phyloP scores from a whole-genome alignment of 2,888 invertebrate genomes.

The Notocelia uddmanniana region DNA sequence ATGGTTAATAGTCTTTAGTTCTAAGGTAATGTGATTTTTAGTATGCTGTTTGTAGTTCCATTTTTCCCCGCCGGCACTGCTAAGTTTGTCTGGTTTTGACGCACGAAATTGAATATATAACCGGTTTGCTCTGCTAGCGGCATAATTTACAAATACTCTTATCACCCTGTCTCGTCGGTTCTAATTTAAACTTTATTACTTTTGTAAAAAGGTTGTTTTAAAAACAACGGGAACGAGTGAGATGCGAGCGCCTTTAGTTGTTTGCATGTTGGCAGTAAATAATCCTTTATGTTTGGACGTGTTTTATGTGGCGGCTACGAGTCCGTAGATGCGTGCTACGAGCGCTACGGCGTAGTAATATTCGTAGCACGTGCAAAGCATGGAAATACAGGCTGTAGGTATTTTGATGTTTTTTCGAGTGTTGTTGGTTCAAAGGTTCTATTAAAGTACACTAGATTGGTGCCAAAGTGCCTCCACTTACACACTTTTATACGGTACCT shows the following conservation, averaged over 20 bases:
- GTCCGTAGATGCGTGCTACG: conserved; percentile 32
- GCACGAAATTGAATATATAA: conserved; percentile 40
- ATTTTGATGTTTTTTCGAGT: not conserved
- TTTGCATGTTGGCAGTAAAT: conserved; percentile 23
- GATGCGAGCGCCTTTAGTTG: not conserved
- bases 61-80: not conserved
- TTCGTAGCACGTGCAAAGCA: conserved; percentile 22
- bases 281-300: conserved; percentile 21
- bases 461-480: too few relatives aligned
- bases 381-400: not conserved
- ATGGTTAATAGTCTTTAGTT: not conserved
- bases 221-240: not conserved
- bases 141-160: not conserved
- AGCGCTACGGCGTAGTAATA: conserved; percentile 30
- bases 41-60: conserved; percentile 5
- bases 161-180: not conserved
- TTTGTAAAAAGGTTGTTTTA: conserved; percentile 1
- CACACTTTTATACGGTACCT: too few relatives aligned
- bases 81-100: conserved; percentile 29
- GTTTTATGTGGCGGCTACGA: conserved; percentile 31
- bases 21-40: not conserved
- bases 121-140: conserved; percentile 28
- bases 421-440: not conserved
- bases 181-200: conserved; percentile 10
- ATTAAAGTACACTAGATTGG: too few relatives aligned